Conservation (phyloP, 2,113 vertebrate species). For the Elgaria multicarinata region DNA sequence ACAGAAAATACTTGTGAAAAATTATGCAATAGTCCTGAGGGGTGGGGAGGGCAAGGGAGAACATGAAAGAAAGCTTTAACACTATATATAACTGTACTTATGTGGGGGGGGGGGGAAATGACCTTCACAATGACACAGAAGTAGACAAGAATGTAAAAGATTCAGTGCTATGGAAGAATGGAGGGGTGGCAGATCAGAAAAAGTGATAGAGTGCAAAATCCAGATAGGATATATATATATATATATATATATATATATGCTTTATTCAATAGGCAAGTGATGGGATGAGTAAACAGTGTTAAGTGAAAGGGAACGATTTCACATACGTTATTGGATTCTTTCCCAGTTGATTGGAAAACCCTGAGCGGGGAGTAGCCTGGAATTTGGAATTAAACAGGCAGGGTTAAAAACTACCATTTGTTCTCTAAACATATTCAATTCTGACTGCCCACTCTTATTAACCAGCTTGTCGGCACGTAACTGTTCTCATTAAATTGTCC, state of each 20-base stretch:
- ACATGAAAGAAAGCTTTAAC: constrained; percentile 35
- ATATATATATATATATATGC: constrained; percentile 43
- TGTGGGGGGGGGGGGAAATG: background rate
- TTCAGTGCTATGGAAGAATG: constrained; percentile 19
- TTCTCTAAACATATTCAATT: constrained; percentile 41
- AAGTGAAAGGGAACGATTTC: constrained; percentile 30
- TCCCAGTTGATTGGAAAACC: constrained; percentile 24
- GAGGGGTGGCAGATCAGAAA: constrained; percentile 10
- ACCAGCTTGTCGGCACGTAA: constrained; percentile 52
- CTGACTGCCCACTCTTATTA: constrained; percentile 63
- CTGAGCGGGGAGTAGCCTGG: constrained; percentile 23
- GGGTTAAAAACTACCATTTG: constrained; percentile 50
- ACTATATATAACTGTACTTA: constrained; percentile 9
- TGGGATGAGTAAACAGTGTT: constrained; percentile 30
- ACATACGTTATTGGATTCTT: constrained; percentile 26
- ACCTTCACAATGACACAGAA: constrained; percentile 43
- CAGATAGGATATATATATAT: constrained; percentile 44
- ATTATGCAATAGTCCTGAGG: constrained; percentile 10
- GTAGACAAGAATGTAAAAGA: constrained; percentile 32
- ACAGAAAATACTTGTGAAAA: constrained; percentile 57
- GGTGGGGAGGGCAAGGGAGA: background rate
- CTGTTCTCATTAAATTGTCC: constrained; percentile 57
- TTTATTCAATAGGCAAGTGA: constrained; percentile 21
- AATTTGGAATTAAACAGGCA: constrained; percentile 48
- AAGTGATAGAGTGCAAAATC: constrained; percentile 19